These are phyloP conservation scores for Vespertilio murinus DNA, from an alignment of 2,797 vertebrate species.

Conservation along the genomic window DNA sequence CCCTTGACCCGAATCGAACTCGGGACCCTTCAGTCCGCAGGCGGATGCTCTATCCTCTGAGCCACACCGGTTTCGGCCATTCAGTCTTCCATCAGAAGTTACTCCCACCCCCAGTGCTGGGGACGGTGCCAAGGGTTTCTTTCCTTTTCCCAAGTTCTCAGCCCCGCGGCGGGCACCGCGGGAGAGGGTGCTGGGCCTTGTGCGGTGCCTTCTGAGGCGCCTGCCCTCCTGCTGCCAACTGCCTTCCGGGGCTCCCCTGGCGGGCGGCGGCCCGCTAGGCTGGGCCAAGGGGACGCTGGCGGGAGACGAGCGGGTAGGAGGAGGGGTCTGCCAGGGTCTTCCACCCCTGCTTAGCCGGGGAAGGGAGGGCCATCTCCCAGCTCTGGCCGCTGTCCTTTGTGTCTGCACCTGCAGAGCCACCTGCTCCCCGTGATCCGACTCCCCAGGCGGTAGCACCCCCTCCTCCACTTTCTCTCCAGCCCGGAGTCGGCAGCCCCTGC, in stretches of 20 bases:
- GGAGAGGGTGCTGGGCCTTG: background rate
- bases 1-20: too few species aligned
- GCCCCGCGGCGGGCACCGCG: background rate
- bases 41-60: too few species aligned
- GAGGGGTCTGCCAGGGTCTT: too few species aligned
- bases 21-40: too few species aligned
- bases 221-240: background rate
- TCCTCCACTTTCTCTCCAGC: background rate
- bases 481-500: background rate
- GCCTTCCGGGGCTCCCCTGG: background rate
- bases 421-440: background rate
- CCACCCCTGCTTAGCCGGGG: background rate
- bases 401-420: background rate
- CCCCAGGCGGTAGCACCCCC: too few species aligned
- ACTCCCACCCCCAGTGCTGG: background rate
- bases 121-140: background rate
- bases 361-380: background rate
- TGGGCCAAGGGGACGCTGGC: background rate
- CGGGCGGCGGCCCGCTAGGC: background rate
- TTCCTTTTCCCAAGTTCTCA: conserved; percentile 23
- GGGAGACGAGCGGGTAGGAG: background rate
- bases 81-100: background rate
- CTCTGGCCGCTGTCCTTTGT: background rate
- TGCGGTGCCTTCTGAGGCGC: rapidly evolving
- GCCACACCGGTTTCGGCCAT: too few species aligned